Evolutionary conservation across 2,113 vertebrate genomes (phyloP), one percentile per base, ranked within the genome.

Genomic region (Cyanocitta stelleri): DNA sequence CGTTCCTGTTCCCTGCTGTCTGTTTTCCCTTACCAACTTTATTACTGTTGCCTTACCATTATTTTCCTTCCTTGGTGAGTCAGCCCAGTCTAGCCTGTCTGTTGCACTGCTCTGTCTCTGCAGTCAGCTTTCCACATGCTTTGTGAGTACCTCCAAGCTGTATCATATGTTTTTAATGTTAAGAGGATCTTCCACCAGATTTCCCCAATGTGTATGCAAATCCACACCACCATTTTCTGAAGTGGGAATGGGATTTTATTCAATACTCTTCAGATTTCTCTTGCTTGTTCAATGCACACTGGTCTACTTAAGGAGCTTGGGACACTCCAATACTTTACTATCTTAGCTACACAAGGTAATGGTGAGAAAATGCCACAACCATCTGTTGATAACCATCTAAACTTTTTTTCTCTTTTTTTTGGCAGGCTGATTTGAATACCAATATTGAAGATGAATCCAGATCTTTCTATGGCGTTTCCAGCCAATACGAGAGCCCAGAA

Each of bases 391-490:
- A 93, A 90, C 29, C 5, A 71, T 48, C 33, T 92, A 17, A 22
- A 4, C 6, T 16, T 32, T 59, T 29, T 78, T 33, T 23, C 3
- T 8, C 2, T 35, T 20, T 58, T 58, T 67, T 72, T 77, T 71
- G 92, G 16, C 83, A 99, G 99, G 99, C 99, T 91, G 99, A 99
- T 96, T 98, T 99, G 68, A 99, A 99, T 92, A 97, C 98, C 56
- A 99, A 98, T 95, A 98, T 99, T 33, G 99, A 99, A 96, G 99
- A 99, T 14, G 99, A 99, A 97, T 98, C 98, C 97, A 98, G 97
- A 96, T 98, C 98, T 97, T 99, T 99, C 97, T 99, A 99, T 4
- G 99, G 99, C 0, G 99, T 99, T 68, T 99, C 99, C 94, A 99
- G 99, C 97, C 99, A 99, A 93, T 99, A 99, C 5, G 99, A 99